Conservation (phyloP, 1,140 invertebrate genomes). For the Magallana ariakensis region DNA sequence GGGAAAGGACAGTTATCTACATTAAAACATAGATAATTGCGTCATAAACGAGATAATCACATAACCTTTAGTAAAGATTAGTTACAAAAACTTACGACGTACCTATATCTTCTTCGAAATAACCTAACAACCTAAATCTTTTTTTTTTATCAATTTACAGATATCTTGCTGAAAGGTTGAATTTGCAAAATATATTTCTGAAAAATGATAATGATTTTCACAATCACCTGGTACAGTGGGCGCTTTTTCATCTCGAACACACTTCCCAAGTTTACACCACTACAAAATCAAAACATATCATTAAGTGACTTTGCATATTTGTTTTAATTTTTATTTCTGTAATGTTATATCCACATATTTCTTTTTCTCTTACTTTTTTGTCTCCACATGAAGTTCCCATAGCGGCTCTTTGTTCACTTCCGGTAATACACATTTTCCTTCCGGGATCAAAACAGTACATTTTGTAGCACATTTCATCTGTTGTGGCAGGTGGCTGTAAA, state of each 20-base stretch:
- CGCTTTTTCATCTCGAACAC: constrained; percentile 49
- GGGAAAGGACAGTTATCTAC: constrained; percentile 54
- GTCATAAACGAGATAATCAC: neutral
- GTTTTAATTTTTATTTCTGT: neutral
- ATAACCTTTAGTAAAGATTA: neutral
- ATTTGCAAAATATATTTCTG: too few relatives aligned
- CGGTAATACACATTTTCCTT: constrained; percentile 56
- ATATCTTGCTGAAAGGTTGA: too few relatives aligned
- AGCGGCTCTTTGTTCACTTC: constrained; percentile 57
- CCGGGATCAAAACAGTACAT: constrained; percentile 60
- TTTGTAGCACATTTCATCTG: constrained; percentile 61
- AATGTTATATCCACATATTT: neutral
- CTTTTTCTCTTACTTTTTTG: constrained; percentile 48
- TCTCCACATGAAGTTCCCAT: constrained; percentile 58
- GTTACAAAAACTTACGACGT: too few relatives aligned
- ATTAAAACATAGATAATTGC: neutral
- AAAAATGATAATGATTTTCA: neutral
- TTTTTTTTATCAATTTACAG: neutral
- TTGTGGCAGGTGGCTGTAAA: constrained; percentile 56
- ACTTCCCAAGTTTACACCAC: constrained; percentile 60
- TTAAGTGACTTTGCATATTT: neutral
- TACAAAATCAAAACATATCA: constrained; percentile 26
- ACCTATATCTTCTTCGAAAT: neutral
- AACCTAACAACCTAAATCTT: neutral
- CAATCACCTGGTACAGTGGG: constrained; percentile 51